Evolutionary conservation across 2,888 invertebrate species (phyloP).

Genomic region (Eulithis prunata): DNA sequence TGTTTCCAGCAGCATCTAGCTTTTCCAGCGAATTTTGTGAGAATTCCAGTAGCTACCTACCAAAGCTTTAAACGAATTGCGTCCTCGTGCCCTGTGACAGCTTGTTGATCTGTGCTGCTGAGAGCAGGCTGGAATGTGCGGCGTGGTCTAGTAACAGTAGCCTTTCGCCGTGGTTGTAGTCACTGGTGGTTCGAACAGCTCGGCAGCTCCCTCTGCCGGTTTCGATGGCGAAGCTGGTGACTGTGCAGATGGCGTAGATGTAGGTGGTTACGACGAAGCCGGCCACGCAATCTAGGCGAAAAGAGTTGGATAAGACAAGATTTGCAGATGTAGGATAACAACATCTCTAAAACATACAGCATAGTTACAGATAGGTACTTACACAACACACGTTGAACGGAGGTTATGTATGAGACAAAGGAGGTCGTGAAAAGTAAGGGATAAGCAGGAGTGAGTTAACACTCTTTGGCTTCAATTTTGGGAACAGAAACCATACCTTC

Average conservation of each 20-base stretch:
- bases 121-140: constrained; percentile 74
- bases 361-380: too few relatives aligned
- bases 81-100: constrained; percentile 70
- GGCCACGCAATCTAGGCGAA: constrained; percentile 67
- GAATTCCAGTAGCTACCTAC: not conserved
- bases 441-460: too few relatives aligned
- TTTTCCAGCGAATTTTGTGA: not conserved
- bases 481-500: too few relatives aligned
- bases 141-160: constrained; percentile 74
- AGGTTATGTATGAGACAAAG: too few relatives aligned
- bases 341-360: too few relatives aligned
- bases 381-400: too few relatives aligned
- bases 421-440: too few relatives aligned
- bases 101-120: constrained; percentile 75
- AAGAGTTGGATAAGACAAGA: constrained; percentile 23
- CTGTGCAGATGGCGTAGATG: constrained; percentile 77
- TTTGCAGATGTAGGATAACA: too few relatives aligned
- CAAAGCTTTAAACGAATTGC: constrained; percentile 68
- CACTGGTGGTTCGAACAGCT: constrained; percentile 51
- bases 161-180: constrained; percentile 73
- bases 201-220: constrained; percentile 60
- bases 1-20: not conserved
- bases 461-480: too few relatives aligned
- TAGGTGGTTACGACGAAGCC: constrained; percentile 71
- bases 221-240: constrained; percentile 74